These are phyloP conservation scores for Xanthia icteritia DNA, from an alignment of 2,888 invertebrate species.

Conservation along the genomic window DNA sequence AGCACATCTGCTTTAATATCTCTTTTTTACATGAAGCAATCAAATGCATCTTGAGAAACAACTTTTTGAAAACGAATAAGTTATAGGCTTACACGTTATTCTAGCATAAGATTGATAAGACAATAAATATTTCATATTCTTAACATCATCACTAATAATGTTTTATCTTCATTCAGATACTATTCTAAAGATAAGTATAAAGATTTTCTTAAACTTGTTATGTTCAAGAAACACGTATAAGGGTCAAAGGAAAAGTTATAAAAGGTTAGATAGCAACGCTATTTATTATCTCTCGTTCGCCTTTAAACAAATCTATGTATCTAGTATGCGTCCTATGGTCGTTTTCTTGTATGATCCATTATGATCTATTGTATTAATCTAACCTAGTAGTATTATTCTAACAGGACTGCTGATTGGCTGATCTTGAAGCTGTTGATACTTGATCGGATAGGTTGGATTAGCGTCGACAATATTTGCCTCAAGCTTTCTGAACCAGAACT, in stretches of 20 bases:
- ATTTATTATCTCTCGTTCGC: slow-evolving; percentile 24
- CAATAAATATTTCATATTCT: background rate
- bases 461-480: too few relatives aligned
- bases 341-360: background rate
- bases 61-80: background rate
- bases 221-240: slow-evolving; percentile 33
- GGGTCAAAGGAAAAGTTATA: slow-evolving; percentile 50
- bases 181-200: background rate
- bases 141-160: background rate
- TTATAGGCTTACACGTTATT: background rate
- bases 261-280: slow-evolving; percentile 29
- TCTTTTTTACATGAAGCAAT: background rate
- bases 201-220: slow-evolving; percentile 36
- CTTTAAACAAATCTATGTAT: background rate
- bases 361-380: background rate
- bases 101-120: background rate
- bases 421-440: background rate
- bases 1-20: background rate
- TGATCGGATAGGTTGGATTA: accelerated
- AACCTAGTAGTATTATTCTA: too few relatives aligned
- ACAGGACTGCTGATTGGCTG: accelerated
- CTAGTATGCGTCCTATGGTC: background rate
- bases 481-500: background rate
- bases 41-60: background rate
- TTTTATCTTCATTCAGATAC: background rate